These are phyloP conservation scores for Leptoteleia sp. DNA, from an alignment of 1,140 invertebrate species.

Conservation along the genomic window DNA sequence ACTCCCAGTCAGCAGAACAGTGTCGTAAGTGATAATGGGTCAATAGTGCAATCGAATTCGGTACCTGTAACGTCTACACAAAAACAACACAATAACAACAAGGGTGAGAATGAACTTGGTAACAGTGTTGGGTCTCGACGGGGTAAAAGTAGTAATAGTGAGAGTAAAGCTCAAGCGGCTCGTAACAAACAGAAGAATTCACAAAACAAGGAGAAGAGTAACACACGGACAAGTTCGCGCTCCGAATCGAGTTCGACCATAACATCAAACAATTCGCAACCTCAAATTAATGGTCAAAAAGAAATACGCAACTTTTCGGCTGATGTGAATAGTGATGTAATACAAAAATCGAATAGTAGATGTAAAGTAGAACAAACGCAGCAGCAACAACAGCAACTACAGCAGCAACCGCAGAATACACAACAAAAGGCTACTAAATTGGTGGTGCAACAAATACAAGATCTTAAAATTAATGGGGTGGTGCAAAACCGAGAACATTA, in stretches of 20 bases:
- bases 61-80: conserved; percentile 65
- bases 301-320: conserved; percentile 70
- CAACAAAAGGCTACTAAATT: conserved; percentile 68
- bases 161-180: conserved; percentile 79
- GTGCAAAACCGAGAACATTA: conserved; percentile 64
- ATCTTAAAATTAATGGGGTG: conserved; percentile 76
- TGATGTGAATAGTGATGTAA: conserved; percentile 70
- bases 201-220: conserved; percentile 79
- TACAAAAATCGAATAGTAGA: conserved; percentile 74
- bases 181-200: conserved; percentile 80
- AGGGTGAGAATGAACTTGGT: conserved; percentile 73
- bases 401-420: conserved; percentile 65
- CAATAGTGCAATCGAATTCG: conserved; percentile 69
- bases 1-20: conserved; percentile 70
- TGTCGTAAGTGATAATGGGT: conserved; percentile 69
- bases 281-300: conserved; percentile 73
- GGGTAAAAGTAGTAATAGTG: conserved; percentile 79
- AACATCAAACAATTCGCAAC: conserved; percentile 54
- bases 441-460: conserved; percentile 72
- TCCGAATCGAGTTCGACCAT: conserved; percentile 75
- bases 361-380: conserved; percentile 71
- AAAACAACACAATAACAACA: conserved; percentile 78
- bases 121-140: conserved; percentile 71
- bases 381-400: no score
- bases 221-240: conserved; percentile 70